A percentile compares a stretch with the other conserved stretches of the same genome.
Evolutionary conservation across 2,113 vertebrate species (phyloP).

Genomic region (Lampris megalopsis): DNA sequence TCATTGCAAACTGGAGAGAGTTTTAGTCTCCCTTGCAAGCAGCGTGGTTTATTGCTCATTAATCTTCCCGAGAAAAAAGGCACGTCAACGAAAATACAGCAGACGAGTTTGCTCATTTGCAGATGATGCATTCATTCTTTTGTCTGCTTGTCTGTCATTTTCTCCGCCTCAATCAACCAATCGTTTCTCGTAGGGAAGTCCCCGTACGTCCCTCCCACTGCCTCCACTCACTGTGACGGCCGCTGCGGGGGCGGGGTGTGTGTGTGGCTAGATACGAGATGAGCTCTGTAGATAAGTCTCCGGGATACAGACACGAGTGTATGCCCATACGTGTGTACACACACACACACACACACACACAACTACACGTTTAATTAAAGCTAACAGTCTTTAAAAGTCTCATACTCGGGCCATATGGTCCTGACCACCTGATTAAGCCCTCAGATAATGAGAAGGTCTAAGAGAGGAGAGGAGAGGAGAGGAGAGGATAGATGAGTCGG

Average conservation of each 20-base stretch:
- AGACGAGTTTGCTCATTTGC: constrained; percentile 25
- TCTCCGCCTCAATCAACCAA: constrained; percentile 60
- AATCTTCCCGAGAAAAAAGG: constrained; percentile 39
- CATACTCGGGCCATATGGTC: constrained; percentile 5
- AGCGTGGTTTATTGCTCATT: constrained; percentile 48
- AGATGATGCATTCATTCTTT: constrained; percentile 31
- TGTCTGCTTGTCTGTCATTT: constrained; percentile 57
- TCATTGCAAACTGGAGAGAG: constrained; percentile 57
- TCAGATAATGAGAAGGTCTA: constrained; percentile 25
- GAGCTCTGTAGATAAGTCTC: constrained; percentile 36
- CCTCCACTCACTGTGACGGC: constrained; percentile 39
- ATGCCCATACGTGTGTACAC: constrained; percentile 15
- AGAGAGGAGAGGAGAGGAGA: background rate
- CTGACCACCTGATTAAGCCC: background rate
- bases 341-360: constrained; percentile 24
- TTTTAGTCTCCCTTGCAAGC: constrained; percentile 6
- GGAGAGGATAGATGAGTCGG: background rate
- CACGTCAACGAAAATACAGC: constrained; percentile 41
- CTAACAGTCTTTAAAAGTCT: constrained; percentile 20
- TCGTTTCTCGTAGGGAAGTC: constrained; percentile 50
- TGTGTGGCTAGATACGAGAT: constrained; percentile 30
- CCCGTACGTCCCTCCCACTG: constrained; percentile 19
- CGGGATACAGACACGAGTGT: background rate
- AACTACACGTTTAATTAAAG: constrained; percentile 23
- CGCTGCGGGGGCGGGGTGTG: constrained; percentile 31